Conservation (phyloP, 2,797 vertebrate species). For the Anabas testudineus region DNA sequence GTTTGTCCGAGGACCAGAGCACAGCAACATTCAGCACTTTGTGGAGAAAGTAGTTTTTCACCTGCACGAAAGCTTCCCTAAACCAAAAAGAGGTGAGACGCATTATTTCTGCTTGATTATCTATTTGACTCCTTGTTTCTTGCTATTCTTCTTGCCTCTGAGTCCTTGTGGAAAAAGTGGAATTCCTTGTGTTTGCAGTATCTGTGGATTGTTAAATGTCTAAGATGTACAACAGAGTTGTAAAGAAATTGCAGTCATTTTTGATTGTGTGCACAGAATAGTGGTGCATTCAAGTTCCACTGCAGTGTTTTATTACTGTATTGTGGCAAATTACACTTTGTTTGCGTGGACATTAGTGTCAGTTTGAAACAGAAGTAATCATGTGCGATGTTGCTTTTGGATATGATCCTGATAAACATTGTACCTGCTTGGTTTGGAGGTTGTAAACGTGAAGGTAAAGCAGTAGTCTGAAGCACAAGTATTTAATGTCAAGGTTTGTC, state of each 20-base stretch:
- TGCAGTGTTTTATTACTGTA: neutral
- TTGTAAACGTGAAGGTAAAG: neutral
- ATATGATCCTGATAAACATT: neutral
- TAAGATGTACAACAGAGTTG: neutral
- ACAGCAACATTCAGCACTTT: constrained; percentile 99
- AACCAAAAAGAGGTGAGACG: constrained; percentile 94
- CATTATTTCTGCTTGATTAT: too few species aligned
- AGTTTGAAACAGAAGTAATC: neutral
- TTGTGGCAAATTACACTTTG: neutral
- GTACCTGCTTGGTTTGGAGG: neutral
- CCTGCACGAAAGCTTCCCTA: constrained; percentile 98
- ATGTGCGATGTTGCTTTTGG: constrained; percentile 1
- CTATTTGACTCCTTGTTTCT: neutral
- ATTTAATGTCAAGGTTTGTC: neutral
- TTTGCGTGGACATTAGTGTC: too few species aligned
- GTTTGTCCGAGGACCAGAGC: constrained; percentile 97
- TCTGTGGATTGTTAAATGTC: too few species aligned
- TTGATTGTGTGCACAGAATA: neutral
- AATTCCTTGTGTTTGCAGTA: neutral
- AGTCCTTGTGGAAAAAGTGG: neutral
- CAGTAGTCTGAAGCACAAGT: constrained; percentile 5
- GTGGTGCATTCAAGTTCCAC: neutral
- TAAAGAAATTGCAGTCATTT: constrained; percentile 1
- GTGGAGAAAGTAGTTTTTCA: constrained; percentile 99
- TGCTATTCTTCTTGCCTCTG: too few species aligned